Conservation (phyloP, 1,140 invertebrate genomes). For the Agraylea sexmaculata region DNA sequence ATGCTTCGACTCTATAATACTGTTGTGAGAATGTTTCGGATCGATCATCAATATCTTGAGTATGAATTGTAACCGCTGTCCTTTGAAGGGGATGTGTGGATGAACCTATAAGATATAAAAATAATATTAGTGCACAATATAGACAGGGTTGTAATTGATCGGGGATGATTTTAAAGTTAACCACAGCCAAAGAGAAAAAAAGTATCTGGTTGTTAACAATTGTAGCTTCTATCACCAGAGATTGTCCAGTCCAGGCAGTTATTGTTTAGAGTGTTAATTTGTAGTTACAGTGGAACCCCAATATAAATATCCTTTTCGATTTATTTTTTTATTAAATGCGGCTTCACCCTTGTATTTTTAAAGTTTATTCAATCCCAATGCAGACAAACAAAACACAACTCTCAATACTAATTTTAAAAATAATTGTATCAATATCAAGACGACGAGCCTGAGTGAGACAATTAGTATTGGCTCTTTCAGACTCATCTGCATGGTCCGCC, state of each 20-base stretch:
- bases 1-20: too few relatives aligned
- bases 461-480: too few relatives aligned
- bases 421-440: too few relatives aligned
- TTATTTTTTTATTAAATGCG: too few relatives aligned
- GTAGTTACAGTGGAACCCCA: constrained; percentile 2
- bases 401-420: too few relatives aligned
- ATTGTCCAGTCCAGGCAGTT: background rate
- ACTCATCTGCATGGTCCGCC: too few relatives aligned
- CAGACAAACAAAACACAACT: too few relatives aligned
- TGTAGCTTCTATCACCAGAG: background rate
- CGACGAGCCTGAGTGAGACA: too few relatives aligned
- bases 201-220: background rate
- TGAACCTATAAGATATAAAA: constrained; percentile 16
- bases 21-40: too few relatives aligned
- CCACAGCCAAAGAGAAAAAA: background rate
- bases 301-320: too few relatives aligned
- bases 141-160: background rate
- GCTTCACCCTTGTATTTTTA: too few relatives aligned
- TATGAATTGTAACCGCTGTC: constrained; percentile 18
- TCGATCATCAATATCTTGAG: constrained; percentile 19
- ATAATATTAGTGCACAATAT: background rate
- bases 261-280: background rate
- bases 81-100: constrained; percentile 19
- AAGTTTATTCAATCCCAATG: too few relatives aligned
- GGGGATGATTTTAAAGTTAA: background rate